Base-by-base conservation (phyloP, 1,140 invertebrate genomes). In the Drosophila azteca region DNA sequence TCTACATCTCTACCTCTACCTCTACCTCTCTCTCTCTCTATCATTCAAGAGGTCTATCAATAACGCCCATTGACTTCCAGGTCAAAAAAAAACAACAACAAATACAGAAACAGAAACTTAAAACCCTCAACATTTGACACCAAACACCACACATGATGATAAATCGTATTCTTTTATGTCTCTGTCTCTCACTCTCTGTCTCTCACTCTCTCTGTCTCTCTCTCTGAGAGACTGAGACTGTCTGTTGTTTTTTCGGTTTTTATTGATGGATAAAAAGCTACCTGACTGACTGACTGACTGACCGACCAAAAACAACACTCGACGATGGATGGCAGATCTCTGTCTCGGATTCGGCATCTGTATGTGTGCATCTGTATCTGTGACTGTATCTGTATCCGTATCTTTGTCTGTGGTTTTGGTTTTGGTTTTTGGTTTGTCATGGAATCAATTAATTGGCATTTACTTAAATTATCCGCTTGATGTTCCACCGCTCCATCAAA, bases 51-150 rank as follows among this genome's bases (percentile, higher is more conserved):
- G 35, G 24, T 55, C 45, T n/a, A 35, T 44, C 39, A 48, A 55
- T 64, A 58, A 3, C 24, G 24, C 24, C 70, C 43, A 57, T 58
- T 74, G 71, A 66, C 60, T 66, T 75, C 43, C 70, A 75, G 71
- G 71, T 74, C 70, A 51, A 45, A 35, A 45, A 43, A 41, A 3
- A 54, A 17, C 17, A 53, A 48, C 35, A 43, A 29, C 17, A 24
- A 39, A 48, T 20, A 20, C 17, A 31, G 31, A 39, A 13, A 39
- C 35, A 39, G 20, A 48, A 65, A 46, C 24, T 24, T 6, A 24
- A 15, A 43, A 52, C 26, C 41, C 41, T 43, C 50, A 44, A 46
- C 58, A 53, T 75, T 64, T 66, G 71, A 66, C 71, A 75, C 53
- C 39, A 46, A 3, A 26, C 24, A 24, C 24, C 24, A 26, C 24